Evolutionary conservation across 2,113 vertebrate species (phyloP), one percentile per base, ranked within the genome.

Genomic region (Procavia capensis): DNA sequence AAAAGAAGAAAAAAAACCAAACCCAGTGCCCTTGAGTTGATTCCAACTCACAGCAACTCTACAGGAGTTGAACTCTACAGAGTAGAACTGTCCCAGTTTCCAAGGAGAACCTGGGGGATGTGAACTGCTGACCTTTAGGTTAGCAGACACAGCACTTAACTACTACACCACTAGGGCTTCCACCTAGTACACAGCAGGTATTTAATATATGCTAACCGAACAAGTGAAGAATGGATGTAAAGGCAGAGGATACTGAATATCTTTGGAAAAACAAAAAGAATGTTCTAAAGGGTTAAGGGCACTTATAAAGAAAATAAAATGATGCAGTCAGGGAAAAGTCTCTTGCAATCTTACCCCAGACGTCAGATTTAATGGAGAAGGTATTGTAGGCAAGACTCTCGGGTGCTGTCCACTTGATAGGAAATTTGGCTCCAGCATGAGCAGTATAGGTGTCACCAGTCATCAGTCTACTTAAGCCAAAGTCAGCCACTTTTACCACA

Each of bases 391-490:
- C 99, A 82, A 99, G 98, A 98, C 99, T 99, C 97, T 99, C 99
- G 0, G 99, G 99, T 45, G 99, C 99, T 0, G 99, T 99, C 99
- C 99, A 99, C 61, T 99, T 99, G 97, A 99, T 99, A 76, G 99
- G 99, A 97, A 99, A 99, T 96, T 99, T 99, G 97, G 99, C 99
- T 82, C 99, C 99, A 36, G 99, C 99, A 3, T 99, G 99, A 94
- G 99, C 99, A n/a, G 99, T 99, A 97, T 99, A 99, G 5, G 99
- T 99, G 91, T 99, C 99, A 63, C 99, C 99, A 4, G 99, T 99
- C 99, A 99, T 99, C 95, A 99, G 95, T 82, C 99, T 98, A 97
- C 99, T 99, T 86, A 99, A 97, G 61, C 99, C 99, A 74, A 99
- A 99, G 97, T 99, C 99, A 27, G 99, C 99, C 95, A 99, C 99